phyloP scores from a whole-genome alignment of 2,888 invertebrate genomes.

The Philopedon plagiatum region DNA sequence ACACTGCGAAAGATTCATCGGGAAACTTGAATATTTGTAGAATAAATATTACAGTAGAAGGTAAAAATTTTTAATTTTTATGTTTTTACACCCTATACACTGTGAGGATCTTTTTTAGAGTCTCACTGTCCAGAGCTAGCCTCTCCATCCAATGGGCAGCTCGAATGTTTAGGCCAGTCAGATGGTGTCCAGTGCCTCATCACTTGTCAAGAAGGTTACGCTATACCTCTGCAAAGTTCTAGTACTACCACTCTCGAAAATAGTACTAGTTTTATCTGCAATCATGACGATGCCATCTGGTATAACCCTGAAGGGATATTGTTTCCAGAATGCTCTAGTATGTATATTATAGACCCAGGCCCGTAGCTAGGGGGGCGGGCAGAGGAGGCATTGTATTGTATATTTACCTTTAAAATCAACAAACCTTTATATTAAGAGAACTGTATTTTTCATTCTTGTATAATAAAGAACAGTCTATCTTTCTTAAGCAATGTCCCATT shows the following conservation, averaged over 20 bases:
- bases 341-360: constrained; percentile 52
- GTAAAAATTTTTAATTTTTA: too few relatives aligned
- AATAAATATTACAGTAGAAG: constrained; percentile 75
- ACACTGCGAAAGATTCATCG: constrained; percentile 73
- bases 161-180: constrained; percentile 59
- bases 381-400: too few relatives aligned
- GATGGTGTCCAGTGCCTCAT: constrained; percentile 70
- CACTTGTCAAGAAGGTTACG: constrained; percentile 75
- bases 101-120: constrained; percentile 57
- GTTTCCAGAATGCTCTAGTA: constrained; percentile 73
- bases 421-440: too few relatives aligned
- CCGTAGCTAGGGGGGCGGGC: too few relatives aligned
- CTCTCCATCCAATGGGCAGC: constrained; percentile 63
- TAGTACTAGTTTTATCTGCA: constrained; percentile 59
- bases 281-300: constrained; percentile 66
- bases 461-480: too few relatives aligned
- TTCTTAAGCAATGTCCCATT: too few relatives aligned
- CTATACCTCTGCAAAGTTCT: constrained; percentile 69
- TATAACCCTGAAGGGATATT: constrained; percentile 62
- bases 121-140: constrained; percentile 62
- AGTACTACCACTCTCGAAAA: constrained; percentile 47
- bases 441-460: too few relatives aligned
- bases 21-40: constrained; percentile 74
- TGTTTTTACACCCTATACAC: too few relatives aligned
- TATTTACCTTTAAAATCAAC: too few relatives aligned